Evolutionary conservation across 2,888 invertebrate species (phyloP), one percentile per base, ranked within the genome.

Genomic region (Apamea monoglypha): DNA sequence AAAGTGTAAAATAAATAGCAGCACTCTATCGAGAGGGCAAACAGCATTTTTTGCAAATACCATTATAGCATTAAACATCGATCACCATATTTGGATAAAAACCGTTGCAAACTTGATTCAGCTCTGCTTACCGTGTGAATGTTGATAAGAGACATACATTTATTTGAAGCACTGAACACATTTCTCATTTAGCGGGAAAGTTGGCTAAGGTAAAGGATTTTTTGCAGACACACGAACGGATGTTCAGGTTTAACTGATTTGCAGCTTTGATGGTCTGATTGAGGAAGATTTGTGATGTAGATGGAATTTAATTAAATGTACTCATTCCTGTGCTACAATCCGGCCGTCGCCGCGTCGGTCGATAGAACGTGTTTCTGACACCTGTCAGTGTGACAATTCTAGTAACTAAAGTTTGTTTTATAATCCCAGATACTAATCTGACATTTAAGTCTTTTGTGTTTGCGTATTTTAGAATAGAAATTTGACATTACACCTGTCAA

Each of bases 51-150:
- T 85, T 80, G 78, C 79, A 71, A 82, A 81, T 68, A 66, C 71
- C 53, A 61, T 71, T 87, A 91, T 90, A 90, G 80, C 81, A 79
- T 77, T 81, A 85, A 81, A 74, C 76, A 88, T 85, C 74, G 76
- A 85, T 82, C 81, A 81, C 82, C 78, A 76, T 76, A 70, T 77
- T 82, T 79, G 78, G 32, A 78, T 81, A 81, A 88, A 90, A 87
- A 89, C 85, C 90, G 91, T 93, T 91, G 86, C 84, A 16, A 79
- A 85, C 90, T 88, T 91, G 87, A 92, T 89, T 91, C 84, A 91
- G 91, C 89, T 91, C 86, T 87, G 82, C 84, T 83, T 88, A 82
- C 61, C 84, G 85, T 88, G 88, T 84, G 91, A 91, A 91, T 83
- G 56, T 88, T 87, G 90, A 90, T 91, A 91, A 89, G 71, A 81